Evolutionary conservation across 2,888 invertebrate genomes (phyloP).

Genomic region (Eupithecia subumbrata): DNA sequence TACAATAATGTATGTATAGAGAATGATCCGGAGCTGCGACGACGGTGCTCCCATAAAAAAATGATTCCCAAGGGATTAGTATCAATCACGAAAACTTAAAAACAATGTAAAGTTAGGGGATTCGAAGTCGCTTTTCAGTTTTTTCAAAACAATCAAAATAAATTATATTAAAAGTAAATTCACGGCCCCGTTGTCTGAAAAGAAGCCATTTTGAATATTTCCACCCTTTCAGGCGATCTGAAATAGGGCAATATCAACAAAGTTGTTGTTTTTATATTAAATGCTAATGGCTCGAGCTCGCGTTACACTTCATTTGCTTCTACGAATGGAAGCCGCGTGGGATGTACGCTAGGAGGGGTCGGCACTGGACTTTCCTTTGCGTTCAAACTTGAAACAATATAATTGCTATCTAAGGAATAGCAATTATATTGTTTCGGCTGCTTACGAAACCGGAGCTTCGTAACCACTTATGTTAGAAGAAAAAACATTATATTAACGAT

Average conservation of each 20-base stretch:
- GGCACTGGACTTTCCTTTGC: not conserved
- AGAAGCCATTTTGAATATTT: constrained; percentile 10
- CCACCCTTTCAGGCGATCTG: not conserved
- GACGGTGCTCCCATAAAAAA: too few species aligned
- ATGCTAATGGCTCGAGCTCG: constrained; percentile 18
- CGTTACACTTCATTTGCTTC: constrained; percentile 14
- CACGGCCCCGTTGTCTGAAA: not conserved
- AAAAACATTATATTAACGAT: not conserved
- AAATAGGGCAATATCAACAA: not conserved
- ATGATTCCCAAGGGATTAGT: too few species aligned
- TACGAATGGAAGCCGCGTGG: constrained; percentile 15
- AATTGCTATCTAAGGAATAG: not conserved
- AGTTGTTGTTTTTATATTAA: constrained; percentile 17
- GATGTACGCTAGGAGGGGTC: not conserved
- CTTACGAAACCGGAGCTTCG: not conserved
- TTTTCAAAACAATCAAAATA: too few species aligned
- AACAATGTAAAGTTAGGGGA: too few species aligned
- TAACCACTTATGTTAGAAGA: not conserved
- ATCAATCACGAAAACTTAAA: too few species aligned
- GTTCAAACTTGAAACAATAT: not conserved
- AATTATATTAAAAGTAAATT: not conserved
- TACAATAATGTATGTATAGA: too few species aligned
- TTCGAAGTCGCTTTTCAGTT: too few species aligned
- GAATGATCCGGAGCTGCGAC: too few species aligned
- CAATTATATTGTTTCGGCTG: not conserved